Percentiles rank a stretch among this genome's conserved stretches.
These are phyloP conservation scores for Lasioglossum villosulum DNA, from an alignment of 2,888 invertebrate species.

Conservation along the genomic window DNA sequence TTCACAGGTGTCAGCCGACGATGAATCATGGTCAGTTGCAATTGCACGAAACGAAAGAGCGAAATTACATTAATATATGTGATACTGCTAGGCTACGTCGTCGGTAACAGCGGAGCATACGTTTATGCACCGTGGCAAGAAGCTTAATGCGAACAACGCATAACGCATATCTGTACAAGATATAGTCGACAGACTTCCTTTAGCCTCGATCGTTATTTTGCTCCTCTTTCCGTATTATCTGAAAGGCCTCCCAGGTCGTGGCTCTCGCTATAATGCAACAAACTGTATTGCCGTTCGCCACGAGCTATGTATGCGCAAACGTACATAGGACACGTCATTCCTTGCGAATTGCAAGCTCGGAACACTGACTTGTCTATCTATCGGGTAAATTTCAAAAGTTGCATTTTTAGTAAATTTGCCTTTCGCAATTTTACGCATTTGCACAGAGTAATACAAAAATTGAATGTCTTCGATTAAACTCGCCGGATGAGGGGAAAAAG, in stretches of 20 bases:
- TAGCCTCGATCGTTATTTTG: constrained; percentile 53
- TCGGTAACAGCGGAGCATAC: constrained; percentile 20
- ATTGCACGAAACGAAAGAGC: constrained; percentile 17
- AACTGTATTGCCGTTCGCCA: constrained; percentile 50
- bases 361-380: neutral
- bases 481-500: too few relatives aligned
- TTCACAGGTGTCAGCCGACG: neutral
- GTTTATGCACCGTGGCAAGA: constrained; percentile 38
- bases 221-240: constrained; percentile 66
- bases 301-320: constrained; percentile 15
- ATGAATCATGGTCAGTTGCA: constrained; percentile 32
- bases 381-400: neutral
- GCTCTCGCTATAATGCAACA: constrained; percentile 54
- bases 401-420: neutral
- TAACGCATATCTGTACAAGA: constrained; percentile 57
- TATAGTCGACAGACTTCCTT: constrained; percentile 59
- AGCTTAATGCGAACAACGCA: constrained; percentile 62
- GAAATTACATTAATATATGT: constrained; percentile 31
- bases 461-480: neutral
- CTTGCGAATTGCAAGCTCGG: neutral
- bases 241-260: constrained; percentile 68
- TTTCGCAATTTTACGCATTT: neutral
- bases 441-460: neutral
- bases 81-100: constrained; percentile 25
- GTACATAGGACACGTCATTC: constrained; percentile 38